Evolutionary conservation across 1,140 invertebrate species (phyloP).

Genomic region (Ganaspis sp.): DNA sequence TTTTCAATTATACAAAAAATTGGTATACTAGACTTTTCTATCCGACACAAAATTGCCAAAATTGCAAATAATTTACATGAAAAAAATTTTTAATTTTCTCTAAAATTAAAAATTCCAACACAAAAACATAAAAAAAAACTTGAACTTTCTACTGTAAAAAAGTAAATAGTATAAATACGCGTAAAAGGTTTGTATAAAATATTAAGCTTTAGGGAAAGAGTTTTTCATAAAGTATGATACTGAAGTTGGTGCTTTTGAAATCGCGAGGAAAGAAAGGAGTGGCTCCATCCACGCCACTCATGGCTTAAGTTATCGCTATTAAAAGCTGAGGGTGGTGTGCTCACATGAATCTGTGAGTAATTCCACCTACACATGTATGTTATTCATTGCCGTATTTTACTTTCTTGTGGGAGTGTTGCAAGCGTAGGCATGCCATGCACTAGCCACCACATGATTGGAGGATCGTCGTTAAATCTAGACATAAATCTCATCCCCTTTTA

Average conservation of each 20-base stretch:
- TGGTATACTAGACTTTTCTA: too few relatives aligned
- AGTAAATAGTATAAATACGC: too few relatives aligned
- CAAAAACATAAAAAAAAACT: too few relatives aligned
- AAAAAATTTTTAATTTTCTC: too few relatives aligned
- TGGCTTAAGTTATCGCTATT: slow-evolving; percentile 20
- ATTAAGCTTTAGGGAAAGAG: background rate
- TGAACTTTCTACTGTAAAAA: too few relatives aligned
- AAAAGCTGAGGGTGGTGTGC: slow-evolving; percentile 22
- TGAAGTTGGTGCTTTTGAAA: background rate
- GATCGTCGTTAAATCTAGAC: slow-evolving; percentile 60
- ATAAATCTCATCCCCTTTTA: slow-evolving; percentile 60
- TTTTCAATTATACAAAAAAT: too few relatives aligned
- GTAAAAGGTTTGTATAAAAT: background rate
- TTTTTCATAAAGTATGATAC: slow-evolving; percentile 3
- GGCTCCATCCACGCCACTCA: slow-evolving; percentile 23
- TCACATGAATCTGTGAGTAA: slow-evolving; percentile 15
- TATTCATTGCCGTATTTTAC: slow-evolving; percentile 50
- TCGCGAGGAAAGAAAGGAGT: slow-evolving; percentile 19
- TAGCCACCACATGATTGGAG: slow-evolving; percentile 52
- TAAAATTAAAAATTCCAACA: too few relatives aligned
- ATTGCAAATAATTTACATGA: too few relatives aligned
- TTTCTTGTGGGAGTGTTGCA: slow-evolving; percentile 46
- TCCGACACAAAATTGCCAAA: too few relatives aligned
- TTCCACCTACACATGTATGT: slow-evolving; percentile 18
- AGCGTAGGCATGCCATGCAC: slow-evolving; percentile 39